A percentile compares a stretch with the other conserved stretches of the same genome.
These are phyloP conservation scores for Shinisaurus crocodilurus DNA, from an alignment of 2,113 vertebrate species.

Conservation along the genomic window DNA sequence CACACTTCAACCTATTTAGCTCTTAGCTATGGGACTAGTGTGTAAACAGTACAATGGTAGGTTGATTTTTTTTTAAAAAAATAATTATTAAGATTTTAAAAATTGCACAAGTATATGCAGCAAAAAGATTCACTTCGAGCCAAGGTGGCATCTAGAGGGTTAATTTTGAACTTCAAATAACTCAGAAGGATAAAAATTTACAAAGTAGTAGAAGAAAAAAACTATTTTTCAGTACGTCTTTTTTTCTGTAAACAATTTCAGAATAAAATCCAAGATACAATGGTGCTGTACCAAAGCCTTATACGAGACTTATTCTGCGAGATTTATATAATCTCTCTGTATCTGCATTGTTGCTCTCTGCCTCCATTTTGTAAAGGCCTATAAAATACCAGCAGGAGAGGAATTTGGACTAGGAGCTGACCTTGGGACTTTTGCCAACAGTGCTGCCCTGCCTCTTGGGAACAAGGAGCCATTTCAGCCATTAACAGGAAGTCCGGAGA, in stretches of 20 bases:
- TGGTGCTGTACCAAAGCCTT: slow-evolving; percentile 89
- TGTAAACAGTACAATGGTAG: not conserved
- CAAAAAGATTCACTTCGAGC: slow-evolving; percentile 66
- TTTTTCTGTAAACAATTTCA: slow-evolving; percentile 77
- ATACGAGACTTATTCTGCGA: slow-evolving; percentile 72
- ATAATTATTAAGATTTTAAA: not conserved
- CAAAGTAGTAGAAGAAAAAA: slow-evolving; percentile 32
- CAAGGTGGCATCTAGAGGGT: slow-evolving; percentile 77
- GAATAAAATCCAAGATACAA: slow-evolving; percentile 75
- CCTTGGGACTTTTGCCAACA: slow-evolving; percentile 2
- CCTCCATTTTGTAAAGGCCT: slow-evolving; percentile 66
- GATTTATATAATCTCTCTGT: slow-evolving; percentile 75
- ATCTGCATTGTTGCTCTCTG: slow-evolving; percentile 71
- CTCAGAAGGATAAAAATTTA: slow-evolving; percentile 61
- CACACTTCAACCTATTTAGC: slow-evolving; percentile 14
- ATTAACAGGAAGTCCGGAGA: not conserved
- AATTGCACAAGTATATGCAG: slow-evolving; percentile 60
- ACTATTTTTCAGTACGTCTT: slow-evolving; percentile 82
- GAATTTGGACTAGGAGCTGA: slow-evolving; percentile 44
- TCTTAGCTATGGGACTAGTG: not conserved
- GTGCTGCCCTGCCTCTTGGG: not conserved
- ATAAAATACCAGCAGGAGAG: slow-evolving; percentile 71
- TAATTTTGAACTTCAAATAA: slow-evolving; percentile 83
- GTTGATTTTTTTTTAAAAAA: not conserved
- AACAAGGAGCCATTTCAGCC: not conserved